Evolutionary conservation across 2,797 vertebrate genomes (phyloP), one percentile per base, ranked within the genome.

Genomic region (Acropternis orthonyx): DNA sequence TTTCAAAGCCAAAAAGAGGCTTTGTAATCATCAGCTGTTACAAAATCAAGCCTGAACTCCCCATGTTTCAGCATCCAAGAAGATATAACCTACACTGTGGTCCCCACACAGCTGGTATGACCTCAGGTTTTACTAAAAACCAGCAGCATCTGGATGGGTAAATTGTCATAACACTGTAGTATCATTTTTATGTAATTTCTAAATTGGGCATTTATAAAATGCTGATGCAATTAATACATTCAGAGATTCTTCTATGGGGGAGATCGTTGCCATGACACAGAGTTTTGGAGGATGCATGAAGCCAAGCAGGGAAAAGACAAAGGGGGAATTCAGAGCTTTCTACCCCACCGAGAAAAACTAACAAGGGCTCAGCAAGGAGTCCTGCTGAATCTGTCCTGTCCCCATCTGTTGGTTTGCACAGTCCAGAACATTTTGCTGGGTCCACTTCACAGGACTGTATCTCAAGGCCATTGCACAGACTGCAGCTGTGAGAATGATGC

Each of bases 281-380:
- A 54, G 80, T 21, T 93, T 61, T 1, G 3, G 67, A 87, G 67
- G 71, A 88, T 12, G 34, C 0, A 0, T 7, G 48, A 85, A 84
- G 39, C 72, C 71, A 66, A 77, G 89, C 19, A 44, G 15, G 65
- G 56, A 83, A 48, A 65, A 55, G 56, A 84, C 51, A 76, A 87
- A 75, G 30, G 61, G 48, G 44, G 34, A 71, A 32, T 9, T 28
- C 23, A 80, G 75, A 61, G 65, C 46, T 28, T 32, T 55, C 14
- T 10, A 8, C 20, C 27, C 49, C 15, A 6, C 30, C 0, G 4
- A 37, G 76, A 59, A 52, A 30, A 84, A 58, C 6, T 30, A 24
- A 27, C 0, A 32, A 4, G 58, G 58, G 86, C 51, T 71, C 34
- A 24, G 43, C 62, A 36, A 69, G n/a, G 37, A 68, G 43, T 16